Evolutionary conservation across 2,797 vertebrate species (phyloP), one percentile per base, ranked within the genome.

Genomic region (Bufotes viridis): DNA sequence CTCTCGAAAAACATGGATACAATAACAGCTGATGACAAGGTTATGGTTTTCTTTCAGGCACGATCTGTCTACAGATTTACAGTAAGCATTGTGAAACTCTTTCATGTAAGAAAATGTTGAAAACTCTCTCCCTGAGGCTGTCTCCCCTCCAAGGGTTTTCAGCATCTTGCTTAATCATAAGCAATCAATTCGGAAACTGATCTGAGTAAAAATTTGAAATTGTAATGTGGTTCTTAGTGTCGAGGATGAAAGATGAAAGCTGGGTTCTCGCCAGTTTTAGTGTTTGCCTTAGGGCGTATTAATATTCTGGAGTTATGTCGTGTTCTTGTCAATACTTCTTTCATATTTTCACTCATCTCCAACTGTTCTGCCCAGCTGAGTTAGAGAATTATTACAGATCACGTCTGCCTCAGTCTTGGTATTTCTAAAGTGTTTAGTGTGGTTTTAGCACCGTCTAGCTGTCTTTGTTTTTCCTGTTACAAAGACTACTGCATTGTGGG

Each of bases 211-310:
- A 87, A 74, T 82, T 12, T 63, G 24, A 72, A 75, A 82, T 26
- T 82, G 20, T 61, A 74, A 81, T 87, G 14, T 55, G 20, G 34
- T 78, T 78, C 58, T 17, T 22, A 17, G 70, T 84, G 70, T 84
- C 53, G 7, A 1, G 34, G 79, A 82, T 82, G 78, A 87, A 82
- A 51, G 86, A 53, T 60, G 49, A 49, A 82, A 87, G 49, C 17
- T 78, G 60, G 75, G 53, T 74, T 18, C 49, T 6, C 20, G 58
- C 49, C 34, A 26, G 15, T 63, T 55, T 75, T 29, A 61, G 20
- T 76, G 3, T 53, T 74, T 61, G 79, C 79, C 67, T 49, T 51
- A 51, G 57, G 78, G 79, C 13, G 12, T 75, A 70, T 65, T 63
- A 61, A 81, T 60, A 49, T 87, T 57, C 22, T 55, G 14, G 34